phyloP scores from a whole-genome alignment of 92 coral and sea anemone genomes.

The Actinernus sp. region DNA sequence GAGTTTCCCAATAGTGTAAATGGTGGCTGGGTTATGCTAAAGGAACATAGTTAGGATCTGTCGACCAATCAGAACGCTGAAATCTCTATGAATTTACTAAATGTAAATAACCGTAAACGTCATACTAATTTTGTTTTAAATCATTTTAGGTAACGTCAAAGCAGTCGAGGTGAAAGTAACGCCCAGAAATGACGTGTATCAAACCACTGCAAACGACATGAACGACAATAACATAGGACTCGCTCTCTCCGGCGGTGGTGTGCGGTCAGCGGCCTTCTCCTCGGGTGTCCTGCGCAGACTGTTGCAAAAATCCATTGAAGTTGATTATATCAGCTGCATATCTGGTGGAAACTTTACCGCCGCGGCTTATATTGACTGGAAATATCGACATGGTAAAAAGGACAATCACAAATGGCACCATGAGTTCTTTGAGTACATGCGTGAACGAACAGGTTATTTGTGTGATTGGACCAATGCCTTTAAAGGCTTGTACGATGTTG shows the following conservation, averaged over 20 bases:
- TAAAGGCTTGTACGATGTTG: constrained; percentile 61
- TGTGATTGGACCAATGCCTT: constrained; percentile 70
- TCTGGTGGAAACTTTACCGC: constrained; percentile 89
- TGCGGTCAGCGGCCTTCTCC: constrained; percentile 84
- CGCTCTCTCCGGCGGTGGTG: constrained; percentile 87
- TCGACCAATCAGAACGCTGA: too few species aligned
- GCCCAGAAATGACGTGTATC: too few species aligned
- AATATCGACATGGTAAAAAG: constrained; percentile 55
- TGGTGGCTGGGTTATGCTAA: too few species aligned
- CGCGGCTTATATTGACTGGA: constrained; percentile 87
- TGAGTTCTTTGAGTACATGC: constrained; percentile 80
- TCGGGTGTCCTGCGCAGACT: constrained; percentile 87
- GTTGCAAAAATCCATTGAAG: constrained; percentile 70
- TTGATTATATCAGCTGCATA: constrained; percentile 81
- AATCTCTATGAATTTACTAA: too few species aligned
- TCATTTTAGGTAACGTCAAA: too few species aligned
- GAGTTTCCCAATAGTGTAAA: too few species aligned
- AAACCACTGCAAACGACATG: too few species aligned
- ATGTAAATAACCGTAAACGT: too few species aligned
- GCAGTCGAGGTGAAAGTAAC: too few species aligned
- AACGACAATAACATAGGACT: constrained; percentile 62
- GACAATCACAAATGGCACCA: constrained; percentile 82
- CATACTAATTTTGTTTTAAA: too few species aligned
- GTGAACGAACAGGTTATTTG: constrained; percentile 68
- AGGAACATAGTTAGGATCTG: too few species aligned